These are phyloP conservation scores for Aspiorhynchus laticeps DNA, from an alignment of 2,113 vertebrate genomes.

Conservation along the genomic window DNA sequence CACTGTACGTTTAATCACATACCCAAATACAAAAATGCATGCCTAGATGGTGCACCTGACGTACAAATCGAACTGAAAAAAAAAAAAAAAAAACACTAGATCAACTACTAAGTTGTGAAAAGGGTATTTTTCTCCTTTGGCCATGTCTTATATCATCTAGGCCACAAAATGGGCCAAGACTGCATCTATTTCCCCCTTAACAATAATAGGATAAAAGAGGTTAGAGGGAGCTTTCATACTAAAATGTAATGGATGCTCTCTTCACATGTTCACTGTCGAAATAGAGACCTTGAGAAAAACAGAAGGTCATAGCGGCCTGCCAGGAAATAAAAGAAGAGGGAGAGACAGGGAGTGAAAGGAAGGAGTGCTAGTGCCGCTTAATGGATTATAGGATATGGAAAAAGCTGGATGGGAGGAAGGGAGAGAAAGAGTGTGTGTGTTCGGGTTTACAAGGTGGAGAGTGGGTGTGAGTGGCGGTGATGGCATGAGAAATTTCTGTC, in stretches of 20 bases:
- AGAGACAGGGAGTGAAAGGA: conserved; percentile 28
- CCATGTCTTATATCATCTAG: background rate
- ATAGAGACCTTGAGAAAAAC: conserved; percentile 38
- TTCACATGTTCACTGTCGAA: background rate
- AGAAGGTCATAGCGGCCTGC: conserved; percentile 45
- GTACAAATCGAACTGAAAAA: background rate
- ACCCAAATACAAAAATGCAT: background rate
- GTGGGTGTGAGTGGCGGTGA: conserved; percentile 1
- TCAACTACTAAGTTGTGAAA: background rate
- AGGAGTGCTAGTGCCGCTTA: conserved; percentile 43
- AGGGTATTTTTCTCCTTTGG: background rate
- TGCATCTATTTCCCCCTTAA: background rate
- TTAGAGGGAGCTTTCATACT: conserved; percentile 18
- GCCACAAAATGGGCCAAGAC: background rate
- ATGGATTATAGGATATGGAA: conserved; percentile 52
- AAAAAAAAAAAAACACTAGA: background rate
- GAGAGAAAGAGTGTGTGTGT: background rate
- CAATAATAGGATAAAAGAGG: background rate
- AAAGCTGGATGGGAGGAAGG: background rate
- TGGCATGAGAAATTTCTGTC: background rate
- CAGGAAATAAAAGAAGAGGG: conserved; percentile 32
- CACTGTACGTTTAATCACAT: background rate
- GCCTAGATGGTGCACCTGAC: background rate
- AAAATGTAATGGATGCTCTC: conserved; percentile 27
- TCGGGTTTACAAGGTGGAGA: background rate